Base-by-base conservation (phyloP, 2,113 vertebrate genomes). In the Mormoops blainvillei region DNA sequence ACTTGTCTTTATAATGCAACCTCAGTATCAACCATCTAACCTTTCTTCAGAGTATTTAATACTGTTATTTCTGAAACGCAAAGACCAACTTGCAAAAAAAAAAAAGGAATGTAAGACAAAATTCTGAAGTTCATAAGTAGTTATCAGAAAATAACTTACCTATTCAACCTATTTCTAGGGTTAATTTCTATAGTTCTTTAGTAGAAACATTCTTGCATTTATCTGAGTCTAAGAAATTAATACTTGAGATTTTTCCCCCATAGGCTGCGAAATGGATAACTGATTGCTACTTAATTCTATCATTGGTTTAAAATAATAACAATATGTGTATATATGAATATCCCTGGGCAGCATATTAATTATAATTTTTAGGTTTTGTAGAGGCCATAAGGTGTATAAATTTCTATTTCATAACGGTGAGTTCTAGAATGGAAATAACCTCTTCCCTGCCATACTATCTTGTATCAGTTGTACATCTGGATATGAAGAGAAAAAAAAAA, bases 41-140 rank as follows among this genome's bases (percentile, higher is more conserved):
- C 96, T 93, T 96, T 93, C 48, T 92, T 81, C 73, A 71, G 91
- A 93, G 50, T 87, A 96, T 61, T 89, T 86, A 90, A 87, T 50
- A 80, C 2, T 97, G 87, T 97, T 98, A 93, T 97, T 98, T 97
- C 91, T 97, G 93, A 97, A 98, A 98, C 50, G 94, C 22, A 91
- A 97, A 96, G 80, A 97, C 36, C 54, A 56, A 6, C 43, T 76
- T 92, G 67, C 24, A n/a, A 78, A 90, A 31, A 67, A 36, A 77
- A 65, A 87, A 84, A n/a, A 84, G 8, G 65, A 93, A 65, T 43
- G 43, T 70, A 63, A 82, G 74, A 58, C 11, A 12, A 86, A 94
- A 92, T 31, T 10, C 28, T 54, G 2, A 85, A 76, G 41, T 61
- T n/a, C 7, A n/a, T 33, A 95, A 54, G 20, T 56, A 43, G 41